These are phyloP conservation scores for Chrysaora quinquecirrha DNA, from an alignment of 30 jellyfish, hydroid and myxozoan species.

Conservation along the genomic window DNA sequence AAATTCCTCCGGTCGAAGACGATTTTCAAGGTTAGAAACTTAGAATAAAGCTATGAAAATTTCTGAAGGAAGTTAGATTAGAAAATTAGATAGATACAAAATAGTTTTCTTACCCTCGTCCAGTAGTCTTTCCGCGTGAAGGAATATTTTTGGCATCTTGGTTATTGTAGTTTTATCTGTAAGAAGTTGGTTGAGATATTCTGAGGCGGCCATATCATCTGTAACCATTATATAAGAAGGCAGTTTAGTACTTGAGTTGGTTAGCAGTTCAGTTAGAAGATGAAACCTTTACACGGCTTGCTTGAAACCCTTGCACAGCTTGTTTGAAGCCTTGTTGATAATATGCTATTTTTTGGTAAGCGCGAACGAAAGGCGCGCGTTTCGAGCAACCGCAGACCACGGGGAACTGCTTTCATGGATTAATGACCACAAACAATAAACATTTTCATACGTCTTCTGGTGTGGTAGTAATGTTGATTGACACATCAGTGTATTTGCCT, in stretches of 20 bases:
- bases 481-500: neutral
- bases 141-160: constrained; percentile 97
- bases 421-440: constrained; percentile 61
- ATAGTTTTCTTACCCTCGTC: constrained; percentile 85
- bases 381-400: constrained; percentile 66
- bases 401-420: constrained; percentile 54
- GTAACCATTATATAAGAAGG: constrained; percentile 97
- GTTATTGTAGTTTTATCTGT: constrained; percentile 96
- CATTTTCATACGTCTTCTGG: constrained; percentile 5
- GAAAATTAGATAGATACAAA: neutral
- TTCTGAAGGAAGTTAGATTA: neutral
- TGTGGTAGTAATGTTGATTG: neutral
- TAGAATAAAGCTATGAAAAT: too few relatives aligned
- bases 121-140: constrained; percentile 96
- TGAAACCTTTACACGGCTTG: neutral
- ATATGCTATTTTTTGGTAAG: neutral
- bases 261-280: constrained; percentile 52
- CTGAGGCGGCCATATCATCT: constrained; percentile 97
- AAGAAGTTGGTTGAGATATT: constrained; percentile 91
- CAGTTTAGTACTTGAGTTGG: constrained; percentile 40
- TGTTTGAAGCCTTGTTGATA: neutral
- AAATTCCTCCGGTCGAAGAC: neutral
- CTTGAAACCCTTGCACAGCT: constrained; percentile 1
- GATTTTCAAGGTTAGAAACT: neutral
- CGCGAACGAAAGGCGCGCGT: constrained; percentile 65